A percentile compares a stretch with the other conserved stretches of the same genome.
These are phyloP conservation scores for Datnioides undecimradiatus DNA, from an alignment of 2,113 vertebrate genomes.

Conservation along the genomic window DNA sequence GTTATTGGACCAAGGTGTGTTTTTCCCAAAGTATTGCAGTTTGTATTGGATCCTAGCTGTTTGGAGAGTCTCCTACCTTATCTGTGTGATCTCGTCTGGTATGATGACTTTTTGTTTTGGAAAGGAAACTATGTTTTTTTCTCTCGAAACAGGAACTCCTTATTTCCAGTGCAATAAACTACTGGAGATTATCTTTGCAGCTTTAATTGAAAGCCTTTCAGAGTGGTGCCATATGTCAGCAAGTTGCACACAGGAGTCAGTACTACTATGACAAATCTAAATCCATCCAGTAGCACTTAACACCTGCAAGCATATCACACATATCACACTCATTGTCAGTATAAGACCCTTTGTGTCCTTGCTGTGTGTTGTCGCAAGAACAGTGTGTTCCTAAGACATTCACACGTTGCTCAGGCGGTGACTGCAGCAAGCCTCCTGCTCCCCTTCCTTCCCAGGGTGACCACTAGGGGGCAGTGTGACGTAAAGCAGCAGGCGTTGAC, in stretches of 20 bases:
- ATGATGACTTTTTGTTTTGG: conserved; percentile 50
- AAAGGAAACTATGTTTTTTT: conserved; percentile 37
- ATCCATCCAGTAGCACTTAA: conserved; percentile 8
- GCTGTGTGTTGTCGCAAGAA: conserved; percentile 12
- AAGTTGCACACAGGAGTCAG: not conserved
- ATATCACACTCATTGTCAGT: conserved; percentile 25
- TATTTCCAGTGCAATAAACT: not conserved
- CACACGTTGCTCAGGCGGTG: conserved; percentile 26
- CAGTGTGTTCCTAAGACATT: conserved; percentile 40
- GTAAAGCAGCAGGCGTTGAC: conserved; percentile 51
- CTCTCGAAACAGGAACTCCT: conserved; percentile 3
- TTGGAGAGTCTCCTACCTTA: conserved; percentile 44
- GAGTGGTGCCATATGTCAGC: not conserved
- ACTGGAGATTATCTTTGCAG: not conserved
- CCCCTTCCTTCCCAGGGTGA: not conserved
- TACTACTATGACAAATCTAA: not conserved
- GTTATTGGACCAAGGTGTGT: conserved; percentile 56
- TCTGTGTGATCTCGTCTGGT: conserved; percentile 70
- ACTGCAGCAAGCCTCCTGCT: conserved; percentile 30
- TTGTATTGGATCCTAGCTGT: conserved; percentile 33
- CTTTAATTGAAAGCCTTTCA: conserved; percentile 9
- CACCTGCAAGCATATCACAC: conserved; percentile 6
- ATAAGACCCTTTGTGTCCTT: not conserved
- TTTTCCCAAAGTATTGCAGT: conserved; percentile 42
- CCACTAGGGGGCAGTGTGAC: conserved; percentile 82